phyloP scores from a whole-genome alignment of 1,140 invertebrate species.

The Triops longicaudatus region DNA sequence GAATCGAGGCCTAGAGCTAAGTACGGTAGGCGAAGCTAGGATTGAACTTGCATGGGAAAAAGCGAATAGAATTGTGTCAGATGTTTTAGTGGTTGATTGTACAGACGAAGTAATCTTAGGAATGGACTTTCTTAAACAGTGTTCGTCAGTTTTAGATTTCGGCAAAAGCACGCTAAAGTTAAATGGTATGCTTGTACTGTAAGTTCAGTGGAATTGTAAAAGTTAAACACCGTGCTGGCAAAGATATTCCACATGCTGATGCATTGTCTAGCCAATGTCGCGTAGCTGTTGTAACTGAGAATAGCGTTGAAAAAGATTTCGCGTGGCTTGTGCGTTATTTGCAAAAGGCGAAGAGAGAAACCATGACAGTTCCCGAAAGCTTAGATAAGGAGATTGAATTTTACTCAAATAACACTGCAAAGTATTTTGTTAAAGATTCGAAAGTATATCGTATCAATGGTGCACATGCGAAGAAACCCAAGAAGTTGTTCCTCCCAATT shows the following conservation, averaged over 20 bases:
- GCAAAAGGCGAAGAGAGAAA: not conserved
- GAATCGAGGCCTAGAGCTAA: too few relatives aligned
- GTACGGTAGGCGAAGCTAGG: too few relatives aligned
- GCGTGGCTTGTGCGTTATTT: not conserved
- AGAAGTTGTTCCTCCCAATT: constrained; percentile 23
- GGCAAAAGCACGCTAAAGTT: too few relatives aligned
- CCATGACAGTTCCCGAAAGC: not conserved
- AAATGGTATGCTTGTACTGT: too few relatives aligned
- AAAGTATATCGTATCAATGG: not conserved
- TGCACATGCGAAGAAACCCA: not conserved
- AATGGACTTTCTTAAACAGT: too few relatives aligned
- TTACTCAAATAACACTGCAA: not conserved
- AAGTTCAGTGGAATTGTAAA: too few relatives aligned
- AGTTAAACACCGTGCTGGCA: not conserved
- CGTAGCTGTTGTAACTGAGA: not conserved
- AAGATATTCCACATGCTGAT: not conserved
- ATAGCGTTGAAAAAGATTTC: not conserved
- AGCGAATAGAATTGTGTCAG: too few relatives aligned
- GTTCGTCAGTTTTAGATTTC: too few relatives aligned
- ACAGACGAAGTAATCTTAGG: too few relatives aligned
- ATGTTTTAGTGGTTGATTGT: too few relatives aligned
- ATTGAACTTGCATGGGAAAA: too few relatives aligned
- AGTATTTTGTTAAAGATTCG: not conserved
- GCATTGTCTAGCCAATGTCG: not conserved
- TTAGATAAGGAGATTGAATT: not conserved